These are phyloP conservation scores for Pyralis farinalis DNA, from an alignment of 2,888 invertebrate genomes.

Conservation along the genomic window DNA sequence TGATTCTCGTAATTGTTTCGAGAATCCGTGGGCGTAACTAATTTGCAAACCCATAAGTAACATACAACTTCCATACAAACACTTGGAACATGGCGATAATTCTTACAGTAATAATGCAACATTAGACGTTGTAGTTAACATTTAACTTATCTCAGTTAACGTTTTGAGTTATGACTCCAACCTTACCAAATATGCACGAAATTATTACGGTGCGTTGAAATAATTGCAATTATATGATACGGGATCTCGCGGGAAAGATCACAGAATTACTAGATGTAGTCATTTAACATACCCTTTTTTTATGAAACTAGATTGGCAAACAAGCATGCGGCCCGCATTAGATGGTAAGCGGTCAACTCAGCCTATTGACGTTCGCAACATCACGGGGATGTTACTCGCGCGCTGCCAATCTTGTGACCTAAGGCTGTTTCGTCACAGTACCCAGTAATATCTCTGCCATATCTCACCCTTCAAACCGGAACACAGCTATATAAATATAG, in stretches of 20 bases:
- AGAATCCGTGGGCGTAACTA: background rate
- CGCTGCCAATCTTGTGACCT: too few species aligned
- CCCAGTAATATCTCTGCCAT: too few species aligned
- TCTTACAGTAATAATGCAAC: background rate
- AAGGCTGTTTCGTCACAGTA: too few species aligned
- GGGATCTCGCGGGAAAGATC: background rate
- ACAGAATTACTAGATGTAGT: background rate
- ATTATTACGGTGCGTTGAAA: background rate
- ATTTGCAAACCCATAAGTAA: background rate
- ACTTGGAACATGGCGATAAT: background rate
- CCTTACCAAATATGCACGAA: conserved; percentile 1
- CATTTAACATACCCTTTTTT: too few species aligned
- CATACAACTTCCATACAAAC: background rate
- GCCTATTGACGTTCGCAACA: too few species aligned
- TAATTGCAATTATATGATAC: background rate
- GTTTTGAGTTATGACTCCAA: conserved; percentile 3
- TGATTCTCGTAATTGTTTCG: background rate
- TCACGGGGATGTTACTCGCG: too few species aligned
- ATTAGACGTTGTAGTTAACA: background rate
- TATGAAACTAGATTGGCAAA: too few species aligned
- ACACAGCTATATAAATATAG: too few species aligned
- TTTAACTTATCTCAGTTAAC: conserved; percentile 6
- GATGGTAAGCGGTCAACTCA: too few species aligned
- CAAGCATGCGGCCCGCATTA: too few species aligned
- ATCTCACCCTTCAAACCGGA: too few species aligned